Conservation (phyloP, 1,140 invertebrate genomes). For the Bicyclus anynana region DNA sequence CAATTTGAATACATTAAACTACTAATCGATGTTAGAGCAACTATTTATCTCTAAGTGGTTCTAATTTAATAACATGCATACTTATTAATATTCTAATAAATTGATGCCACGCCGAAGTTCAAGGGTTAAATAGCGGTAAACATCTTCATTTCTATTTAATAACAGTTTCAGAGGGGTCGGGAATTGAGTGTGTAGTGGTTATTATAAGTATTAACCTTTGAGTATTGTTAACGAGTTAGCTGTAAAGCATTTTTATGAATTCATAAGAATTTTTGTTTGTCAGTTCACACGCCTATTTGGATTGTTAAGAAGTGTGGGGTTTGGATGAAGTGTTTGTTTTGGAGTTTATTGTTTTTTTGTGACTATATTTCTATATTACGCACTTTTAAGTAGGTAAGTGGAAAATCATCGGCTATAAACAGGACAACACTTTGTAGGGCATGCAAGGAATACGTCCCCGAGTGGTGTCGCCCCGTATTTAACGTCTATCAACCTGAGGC, state of each 20-base stretch:
- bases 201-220: constrained; percentile 27
- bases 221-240: constrained; percentile 32
- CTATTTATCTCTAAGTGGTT: background rate
- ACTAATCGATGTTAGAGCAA: background rate
- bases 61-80: constrained; percentile 21
- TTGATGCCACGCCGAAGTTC: constrained; percentile 44
- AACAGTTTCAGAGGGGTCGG: constrained; percentile 45
- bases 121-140: constrained; percentile 69
- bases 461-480: too few species aligned
- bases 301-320: background rate
- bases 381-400: too few species aligned
- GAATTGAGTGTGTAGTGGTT: constrained; percentile 24
- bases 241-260: constrained; percentile 35
- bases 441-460: too few species aligned
- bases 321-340: constrained; percentile 3
- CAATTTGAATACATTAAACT: background rate
- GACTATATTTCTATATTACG: too few species aligned
- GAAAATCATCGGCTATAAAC: too few species aligned
- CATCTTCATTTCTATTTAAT: constrained; percentile 63
- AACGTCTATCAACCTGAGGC: too few species aligned
- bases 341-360: constrained; percentile 3
- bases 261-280: constrained; percentile 20
- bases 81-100: constrained; percentile 35
- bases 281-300: constrained; percentile 41
- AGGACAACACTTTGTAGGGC: too few species aligned